Evolutionary conservation across 2,113 vertebrate genomes (phyloP).

Genomic region (Zosterops pallidus): DNA sequence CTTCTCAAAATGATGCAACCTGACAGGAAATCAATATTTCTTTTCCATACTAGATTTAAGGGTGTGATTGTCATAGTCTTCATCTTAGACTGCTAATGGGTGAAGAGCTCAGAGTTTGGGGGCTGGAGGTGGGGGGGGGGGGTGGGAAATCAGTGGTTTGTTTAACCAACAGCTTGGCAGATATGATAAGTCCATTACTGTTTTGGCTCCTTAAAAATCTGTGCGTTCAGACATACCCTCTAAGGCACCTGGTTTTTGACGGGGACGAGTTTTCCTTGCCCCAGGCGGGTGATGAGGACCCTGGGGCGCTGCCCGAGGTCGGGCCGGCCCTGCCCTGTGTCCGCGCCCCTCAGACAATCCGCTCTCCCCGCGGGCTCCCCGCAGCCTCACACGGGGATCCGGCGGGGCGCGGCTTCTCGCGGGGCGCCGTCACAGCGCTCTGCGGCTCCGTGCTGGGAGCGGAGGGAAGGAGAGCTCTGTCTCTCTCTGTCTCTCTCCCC

Average conservation of each 20-base stretch:
- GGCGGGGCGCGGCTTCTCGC: neutral
- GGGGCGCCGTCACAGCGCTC: neutral
- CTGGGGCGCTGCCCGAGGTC: neutral
- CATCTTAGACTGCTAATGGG: slow-evolving; percentile 75
- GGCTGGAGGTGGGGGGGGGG: too few relatives aligned
- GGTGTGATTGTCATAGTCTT: slow-evolving; percentile 84
- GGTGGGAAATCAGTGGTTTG: neutral
- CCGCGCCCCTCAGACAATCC: neutral
- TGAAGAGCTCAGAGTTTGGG: neutral
- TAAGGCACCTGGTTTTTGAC: neutral
- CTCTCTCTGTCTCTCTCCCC: too few relatives aligned
- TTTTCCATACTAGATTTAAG: slow-evolving; percentile 82
- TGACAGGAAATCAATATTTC: slow-evolving; percentile 95
- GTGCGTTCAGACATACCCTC: neutral
- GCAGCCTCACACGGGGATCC: neutral
- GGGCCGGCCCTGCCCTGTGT: too few relatives aligned
- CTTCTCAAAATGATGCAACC: slow-evolving; percentile 83
- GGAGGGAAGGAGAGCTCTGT: neutral
- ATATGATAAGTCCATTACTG: neutral
- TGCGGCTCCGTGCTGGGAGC: neutral
- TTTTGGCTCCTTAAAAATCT: neutral
- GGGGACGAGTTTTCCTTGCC: neutral
- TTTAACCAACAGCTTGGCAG: neutral
- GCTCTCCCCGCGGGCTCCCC: neutral
- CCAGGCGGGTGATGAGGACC: neutral